A percentile compares a stretch with the other conserved stretches of the same genome.
phyloP scores from a whole-genome alignment of 2,888 invertebrate genomes.

The Tachystola acroxantha region DNA sequence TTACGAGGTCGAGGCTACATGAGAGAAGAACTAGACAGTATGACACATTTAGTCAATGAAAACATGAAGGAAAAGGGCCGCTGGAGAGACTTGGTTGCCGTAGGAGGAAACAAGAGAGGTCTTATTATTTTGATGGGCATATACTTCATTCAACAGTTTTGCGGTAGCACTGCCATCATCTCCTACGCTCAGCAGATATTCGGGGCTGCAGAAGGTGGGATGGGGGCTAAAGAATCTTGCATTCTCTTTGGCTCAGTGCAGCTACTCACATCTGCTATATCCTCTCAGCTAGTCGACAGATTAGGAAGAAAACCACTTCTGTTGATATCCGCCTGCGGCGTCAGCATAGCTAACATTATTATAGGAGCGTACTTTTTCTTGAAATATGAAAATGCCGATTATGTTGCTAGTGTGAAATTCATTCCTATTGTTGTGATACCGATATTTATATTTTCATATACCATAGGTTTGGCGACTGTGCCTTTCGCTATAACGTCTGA shows the following conservation, averaged over 20 bases:
- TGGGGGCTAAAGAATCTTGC: slow-evolving; percentile 69
- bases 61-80: slow-evolving; percentile 71
- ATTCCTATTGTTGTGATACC: slow-evolving; percentile 79
- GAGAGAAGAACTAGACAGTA: slow-evolving; percentile 72
- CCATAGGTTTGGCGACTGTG: slow-evolving; percentile 80
- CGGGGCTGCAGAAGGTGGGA: slow-evolving; percentile 63
- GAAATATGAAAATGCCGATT: slow-evolving; percentile 62
- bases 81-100: slow-evolving; percentile 64
- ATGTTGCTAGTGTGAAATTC: slow-evolving; percentile 66
- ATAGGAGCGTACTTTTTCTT: slow-evolving; percentile 77
- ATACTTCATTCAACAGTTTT: slow-evolving; percentile 80
- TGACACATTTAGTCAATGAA: slow-evolving; percentile 71
- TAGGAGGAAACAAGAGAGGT: slow-evolving; percentile 73
- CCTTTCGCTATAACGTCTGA: slow-evolving; percentile 81
- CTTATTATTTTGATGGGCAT: slow-evolving; percentile 78
- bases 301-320: slow-evolving; percentile 80
- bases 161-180: slow-evolving; percentile 78
- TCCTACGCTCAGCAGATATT: slow-evolving; percentile 81
- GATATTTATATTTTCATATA: slow-evolving; percentile 79
- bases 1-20: slow-evolving; percentile 76
- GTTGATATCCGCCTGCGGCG: slow-evolving; percentile 76
- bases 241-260: slow-evolving; percentile 75
- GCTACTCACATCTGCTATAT: slow-evolving; percentile 73
- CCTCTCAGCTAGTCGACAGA: slow-evolving; percentile 78
- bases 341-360: slow-evolving; percentile 70